Base-by-base conservation (phyloP, 2,888 invertebrate genomes). In the Drosophila lacicola region DNA sequence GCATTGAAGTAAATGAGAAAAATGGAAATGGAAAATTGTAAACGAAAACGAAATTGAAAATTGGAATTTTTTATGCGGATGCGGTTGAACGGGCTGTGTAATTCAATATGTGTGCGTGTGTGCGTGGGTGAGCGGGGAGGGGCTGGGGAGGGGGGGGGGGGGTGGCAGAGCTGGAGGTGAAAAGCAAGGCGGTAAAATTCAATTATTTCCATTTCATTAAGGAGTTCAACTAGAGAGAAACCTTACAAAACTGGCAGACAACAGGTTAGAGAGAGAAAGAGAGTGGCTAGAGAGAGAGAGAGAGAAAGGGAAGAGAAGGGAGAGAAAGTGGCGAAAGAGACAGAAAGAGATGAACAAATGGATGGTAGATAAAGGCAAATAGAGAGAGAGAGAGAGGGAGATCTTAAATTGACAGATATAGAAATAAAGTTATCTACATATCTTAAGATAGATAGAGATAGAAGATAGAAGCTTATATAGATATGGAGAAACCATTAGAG, bases 81-180 rank as follows among this genome's bases (percentile, higher is more conserved):
- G 78, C 78, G 78, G 78, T 78, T 78, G 74, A 78, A 50, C 71
- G 71, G 71, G 45, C 62, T 33, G 60, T 67, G 68, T 67, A 75
- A 75, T 63, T 57, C 21, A 42, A 75, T 68, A 45, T 19, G 3
- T 11, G 21, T 10, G 33, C 41, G 29, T 25, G 19, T 42, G 17
- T n/a, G n/a, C 3, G 33, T 19, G 34, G 14, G 19, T 9, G 8
- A 2, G n/a, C 2, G 17, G 10, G 47, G 44, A 42, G 3, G n/a
- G n/a, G 9, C 4, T 4, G 14, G 13, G 13, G 36, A 3, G 10
- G 2, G 54, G 4, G 17, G 1, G 14, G 36, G 13, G 19, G 13
- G n/a, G n/a, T 44, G 19, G 17, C 10, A n/a, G 29, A 42, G 70
- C 21, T 50, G 25, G 33, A 19, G 44, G 44, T 44, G 44, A 44